Evolutionary conservation across 30 jellyfish, hydroid and myxozoan species (phyloP), one percentile per base, ranked within the genome.

Genomic region (Clytia hemisphaerica): DNA sequence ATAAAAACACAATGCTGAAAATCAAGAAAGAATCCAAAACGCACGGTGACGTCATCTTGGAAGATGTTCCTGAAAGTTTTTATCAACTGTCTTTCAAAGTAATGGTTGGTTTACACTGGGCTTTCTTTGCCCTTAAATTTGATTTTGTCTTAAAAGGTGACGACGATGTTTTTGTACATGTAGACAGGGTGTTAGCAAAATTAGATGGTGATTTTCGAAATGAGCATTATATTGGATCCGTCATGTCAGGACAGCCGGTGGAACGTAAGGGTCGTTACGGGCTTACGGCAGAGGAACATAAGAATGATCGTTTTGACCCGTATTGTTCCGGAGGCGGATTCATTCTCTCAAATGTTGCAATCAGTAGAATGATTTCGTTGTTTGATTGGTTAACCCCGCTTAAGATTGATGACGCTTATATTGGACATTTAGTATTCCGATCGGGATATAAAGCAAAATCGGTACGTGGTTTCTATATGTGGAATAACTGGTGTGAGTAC

Each of bases 281-380:
- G 12, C 24, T 75, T 3, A 25, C 83, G 19, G 38, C 37, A 46
- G 85, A 75, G 15, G 83, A 59, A 26, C 83, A 75, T 45, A 34
- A 75, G 48, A 45, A 35, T 1, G 73, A 31, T 15, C 30, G 18
- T 18, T 75, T n/a, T 36, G 67, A 54, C 32, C 87, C 83, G 49
- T 75, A 75, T 40, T 75, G 87, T 49, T 62, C 83, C 2, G 87
- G 87, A 2, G 87, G 87, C 3, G 87, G 87, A 14, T 75, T 59
- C 31, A 49, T 62, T 2, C 15, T 75, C 28, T 50, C 83, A 16
- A 36, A 75, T 40, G 84, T 37, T 14, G 55, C 47, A 22, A 28
- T 75, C 7, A 34, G 62, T 22, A 75, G 46, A 45, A 72, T 58
- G 2, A 59, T 72, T 29, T 68, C 80, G 33, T 15, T 31, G 12